Percentiles rank a stretch among this genome's conserved stretches.
phyloP scores from a whole-genome alignment of 2,113 vertebrate species.

The Hippopotamus amphibius region DNA sequence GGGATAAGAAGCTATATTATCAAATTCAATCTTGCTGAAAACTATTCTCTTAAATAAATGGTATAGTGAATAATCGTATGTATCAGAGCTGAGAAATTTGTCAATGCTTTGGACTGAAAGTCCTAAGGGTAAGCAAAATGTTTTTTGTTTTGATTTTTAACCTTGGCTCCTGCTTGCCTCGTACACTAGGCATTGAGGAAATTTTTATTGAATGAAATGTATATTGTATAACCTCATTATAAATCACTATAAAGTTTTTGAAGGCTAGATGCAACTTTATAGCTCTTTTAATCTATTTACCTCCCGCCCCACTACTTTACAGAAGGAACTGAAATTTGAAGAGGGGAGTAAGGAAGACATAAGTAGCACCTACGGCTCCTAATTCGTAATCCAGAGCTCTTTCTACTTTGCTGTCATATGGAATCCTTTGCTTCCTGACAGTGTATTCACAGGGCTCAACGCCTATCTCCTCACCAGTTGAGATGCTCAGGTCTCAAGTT shows the following conservation, averaged over 20 bases:
- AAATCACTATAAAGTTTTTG: background rate
- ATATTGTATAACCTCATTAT: background rate
- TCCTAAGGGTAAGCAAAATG: background rate
- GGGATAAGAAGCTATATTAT: background rate
- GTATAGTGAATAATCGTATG: background rate
- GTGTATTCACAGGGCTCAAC: background rate
- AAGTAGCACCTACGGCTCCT: background rate
- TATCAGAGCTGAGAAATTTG: background rate
- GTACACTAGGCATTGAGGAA: background rate
- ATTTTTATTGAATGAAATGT: background rate
- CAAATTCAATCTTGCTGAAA: background rate
- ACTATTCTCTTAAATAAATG: background rate
- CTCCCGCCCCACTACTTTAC: background rate
- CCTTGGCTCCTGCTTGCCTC: background rate
- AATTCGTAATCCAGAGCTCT: background rate
- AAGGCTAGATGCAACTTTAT: background rate
- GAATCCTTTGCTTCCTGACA: background rate
- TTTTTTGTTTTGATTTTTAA: background rate
- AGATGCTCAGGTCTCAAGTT: background rate
- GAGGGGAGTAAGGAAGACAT: background rate
- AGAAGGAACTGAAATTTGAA: conserved; percentile 30
- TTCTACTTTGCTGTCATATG: background rate
- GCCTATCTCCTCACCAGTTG: background rate
- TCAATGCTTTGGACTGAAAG: background rate
- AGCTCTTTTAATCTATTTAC: background rate